Evolutionary conservation across 37 sponge, comb jelly and placozoan genomes (phyloP).

Genomic region (Agelas oroides): DNA sequence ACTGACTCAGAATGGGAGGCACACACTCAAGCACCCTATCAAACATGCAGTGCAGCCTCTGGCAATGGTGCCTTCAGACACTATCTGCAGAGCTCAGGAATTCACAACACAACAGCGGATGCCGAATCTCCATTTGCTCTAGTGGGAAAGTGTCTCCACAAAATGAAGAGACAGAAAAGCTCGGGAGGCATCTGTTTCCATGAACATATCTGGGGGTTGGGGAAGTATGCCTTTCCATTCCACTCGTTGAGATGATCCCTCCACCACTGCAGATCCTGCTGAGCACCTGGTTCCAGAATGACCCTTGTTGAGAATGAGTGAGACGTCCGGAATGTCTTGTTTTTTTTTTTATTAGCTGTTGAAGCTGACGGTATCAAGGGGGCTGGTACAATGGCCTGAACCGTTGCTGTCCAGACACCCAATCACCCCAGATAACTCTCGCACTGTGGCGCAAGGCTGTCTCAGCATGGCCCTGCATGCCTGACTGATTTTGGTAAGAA

Average conservation of each 20-base stretch:
- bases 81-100: no score
- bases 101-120: no score
- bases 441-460: background rate
- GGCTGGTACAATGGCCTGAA: conserved; percentile 19
- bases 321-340: background rate
- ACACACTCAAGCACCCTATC: no score
- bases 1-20: no score
- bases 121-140: no score
- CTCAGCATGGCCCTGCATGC: background rate
- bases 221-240: conserved; percentile 36
- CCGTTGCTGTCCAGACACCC: background rate
- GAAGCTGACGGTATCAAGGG: conserved; percentile 17
- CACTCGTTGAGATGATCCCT: background rate
- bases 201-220: conserved; percentile 2
- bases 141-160: no score
- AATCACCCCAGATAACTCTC: background rate
- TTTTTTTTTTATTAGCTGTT: background rate
- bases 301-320: conserved; percentile 26
- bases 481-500: background rate
- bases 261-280: conserved; percentile 54
- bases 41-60: no score
- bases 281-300: background rate
- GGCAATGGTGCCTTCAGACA: no score
- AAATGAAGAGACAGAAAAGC: no score
- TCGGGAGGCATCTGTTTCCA: conserved; percentile 53